phyloP scores from a whole-genome alignment of 2,113 vertebrate species.

The Heteronetta atricapilla region DNA sequence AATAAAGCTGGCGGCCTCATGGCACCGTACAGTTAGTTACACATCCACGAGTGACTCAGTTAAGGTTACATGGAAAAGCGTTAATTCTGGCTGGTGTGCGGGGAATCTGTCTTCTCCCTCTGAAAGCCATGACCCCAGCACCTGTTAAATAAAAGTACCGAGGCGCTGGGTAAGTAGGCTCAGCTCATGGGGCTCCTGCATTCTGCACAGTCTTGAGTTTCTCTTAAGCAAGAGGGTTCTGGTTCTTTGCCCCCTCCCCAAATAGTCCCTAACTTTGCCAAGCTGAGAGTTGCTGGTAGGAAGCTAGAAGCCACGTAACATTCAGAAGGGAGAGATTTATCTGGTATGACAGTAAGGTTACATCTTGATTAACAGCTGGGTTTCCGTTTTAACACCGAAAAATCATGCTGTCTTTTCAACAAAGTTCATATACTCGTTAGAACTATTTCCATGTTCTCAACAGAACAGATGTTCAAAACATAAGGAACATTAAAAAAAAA shows the following conservation, averaged over 20 bases:
- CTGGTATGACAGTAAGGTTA: not conserved
- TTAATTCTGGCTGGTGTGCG: not conserved
- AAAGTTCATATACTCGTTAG: not conserved
- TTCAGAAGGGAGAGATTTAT: not conserved
- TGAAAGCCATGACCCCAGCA: not conserved
- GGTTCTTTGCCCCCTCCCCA: not conserved
- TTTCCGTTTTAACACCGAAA: not conserved
- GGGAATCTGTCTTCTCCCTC: not conserved
- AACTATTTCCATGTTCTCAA: not conserved
- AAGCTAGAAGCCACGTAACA: not conserved
- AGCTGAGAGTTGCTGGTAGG: not conserved
- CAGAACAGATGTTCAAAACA: not conserved
- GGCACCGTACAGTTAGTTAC: not conserved
- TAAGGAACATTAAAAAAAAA: not conserved
- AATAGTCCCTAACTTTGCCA: not conserved
- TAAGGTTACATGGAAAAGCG: not conserved
- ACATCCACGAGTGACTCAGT: fast-evolving
- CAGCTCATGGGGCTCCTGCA: not conserved
- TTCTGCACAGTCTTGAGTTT: not conserved
- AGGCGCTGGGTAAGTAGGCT: not conserved
- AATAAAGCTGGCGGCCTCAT: not conserved
- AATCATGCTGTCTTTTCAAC: not conserved
- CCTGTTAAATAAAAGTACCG: not conserved
- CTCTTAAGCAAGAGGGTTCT: not conserved
- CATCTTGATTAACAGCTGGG: not conserved